These are phyloP conservation scores for Sympetrum striolatum DNA, from an alignment of 2,888 invertebrate genomes.

Conservation along the genomic window DNA sequence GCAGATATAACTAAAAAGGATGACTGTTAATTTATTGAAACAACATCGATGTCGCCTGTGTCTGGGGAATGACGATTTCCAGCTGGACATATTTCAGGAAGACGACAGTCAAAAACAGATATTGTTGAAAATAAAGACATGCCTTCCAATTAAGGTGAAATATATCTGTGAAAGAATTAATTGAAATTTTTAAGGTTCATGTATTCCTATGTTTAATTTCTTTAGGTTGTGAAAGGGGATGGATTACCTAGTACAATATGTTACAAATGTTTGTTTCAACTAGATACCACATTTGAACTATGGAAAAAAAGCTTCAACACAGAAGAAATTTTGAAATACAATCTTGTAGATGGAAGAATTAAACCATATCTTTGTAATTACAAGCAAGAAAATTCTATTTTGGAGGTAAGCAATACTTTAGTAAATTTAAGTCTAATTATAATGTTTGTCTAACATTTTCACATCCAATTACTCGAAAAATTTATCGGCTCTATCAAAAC, in stretches of 20 bases:
- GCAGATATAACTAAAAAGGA: not conserved
- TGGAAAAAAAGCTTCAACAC: constrained; percentile 17
- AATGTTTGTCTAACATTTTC: too few relatives aligned
- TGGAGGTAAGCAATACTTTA: too few relatives aligned
- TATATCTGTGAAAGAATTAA: not conserved
- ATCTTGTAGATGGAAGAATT: not conserved
- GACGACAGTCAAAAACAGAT: not conserved
- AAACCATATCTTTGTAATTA: too few relatives aligned
- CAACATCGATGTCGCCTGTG: not conserved
- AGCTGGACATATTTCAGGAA: not conserved
- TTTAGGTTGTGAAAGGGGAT: not conserved
- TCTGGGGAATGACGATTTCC: not conserved
- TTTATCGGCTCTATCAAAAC: too few relatives aligned
- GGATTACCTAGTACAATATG: constrained; percentile 1
- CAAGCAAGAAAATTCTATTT: too few relatives aligned
- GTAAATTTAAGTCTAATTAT: too few relatives aligned
- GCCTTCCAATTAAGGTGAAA: not conserved
- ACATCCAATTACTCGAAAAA: too few relatives aligned
- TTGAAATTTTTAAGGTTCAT: not conserved
- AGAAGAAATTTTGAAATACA: not conserved
- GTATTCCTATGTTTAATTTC: not conserved
- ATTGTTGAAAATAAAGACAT: not conserved
- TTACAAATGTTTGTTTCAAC: not conserved
- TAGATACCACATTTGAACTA: not conserved
- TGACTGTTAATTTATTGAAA: not conserved